Evolutionary conservation across 2,113 vertebrate genomes (phyloP), one percentile per base, ranked within the genome.

Genomic region (Agapornis roseicollis): DNA sequence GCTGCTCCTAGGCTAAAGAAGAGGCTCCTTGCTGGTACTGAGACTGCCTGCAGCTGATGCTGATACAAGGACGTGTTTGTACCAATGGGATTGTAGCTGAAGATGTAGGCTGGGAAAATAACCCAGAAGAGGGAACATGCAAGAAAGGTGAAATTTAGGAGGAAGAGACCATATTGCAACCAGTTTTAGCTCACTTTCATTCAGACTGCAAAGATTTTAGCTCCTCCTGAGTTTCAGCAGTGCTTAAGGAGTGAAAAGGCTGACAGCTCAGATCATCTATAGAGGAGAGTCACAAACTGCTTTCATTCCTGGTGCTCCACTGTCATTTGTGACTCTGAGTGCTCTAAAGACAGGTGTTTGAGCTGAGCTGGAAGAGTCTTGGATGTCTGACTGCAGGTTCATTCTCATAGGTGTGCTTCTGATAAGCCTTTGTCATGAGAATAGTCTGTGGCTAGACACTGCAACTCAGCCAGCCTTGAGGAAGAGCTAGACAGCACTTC

Each of bases 371-470:
- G 33, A 66, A 72, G 33, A 53, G 19, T 39, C 13, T 60, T 2
- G 22, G 56, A 24, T 0, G 3, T 52, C 29, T 41, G 49, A 24
- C 5, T 3, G 4, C 16, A n/a, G 8, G 15, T 29, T 66, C 3
- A 0, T 19, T 82, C 22, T 74, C 24, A 25, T 15, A 1, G 1
- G 1, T 18, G 18, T 77, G 46, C 27, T 91, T 82, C 44, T 80
- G 17, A 27, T 31, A 61, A 86, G 7, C 6, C 35, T 31, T 70
- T 70, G 37, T 41, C 24, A 35, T 60, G 29, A 41, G 25, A 73
- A 53, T 3, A 29, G n/a, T 20, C 55, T 37, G 8, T 76, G 60
- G 14, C 31, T 29, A 64, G 33, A 64, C 35, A 64, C 15, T 8
- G 13, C 49, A 15, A 35, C 29, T 66, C 13, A 16, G 7, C 11